These are phyloP conservation scores for Ephydatia muelleri DNA, from an alignment of 37 sponge, comb jelly and placozoan genomes.

Conservation along the genomic window DNA sequence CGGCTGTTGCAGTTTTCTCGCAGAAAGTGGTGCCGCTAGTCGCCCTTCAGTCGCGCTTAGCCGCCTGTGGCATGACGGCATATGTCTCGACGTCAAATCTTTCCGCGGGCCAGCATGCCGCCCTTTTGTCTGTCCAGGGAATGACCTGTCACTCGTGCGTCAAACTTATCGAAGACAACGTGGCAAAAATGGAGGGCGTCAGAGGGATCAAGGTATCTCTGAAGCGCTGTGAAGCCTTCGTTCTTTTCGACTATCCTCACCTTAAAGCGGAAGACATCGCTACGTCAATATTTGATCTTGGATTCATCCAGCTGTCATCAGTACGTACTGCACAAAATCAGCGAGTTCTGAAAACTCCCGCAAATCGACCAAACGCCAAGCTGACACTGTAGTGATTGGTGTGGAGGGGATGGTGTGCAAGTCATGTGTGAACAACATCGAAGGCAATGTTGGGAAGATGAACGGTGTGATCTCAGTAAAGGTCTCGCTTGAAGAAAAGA, in stretches of 20 bases:
- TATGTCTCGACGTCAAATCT: slow-evolving; percentile 8
- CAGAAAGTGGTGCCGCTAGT: neutral
- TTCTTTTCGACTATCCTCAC: slow-evolving; percentile 32
- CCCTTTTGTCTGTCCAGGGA: slow-evolving; percentile 72
- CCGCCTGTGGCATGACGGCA: neutral
- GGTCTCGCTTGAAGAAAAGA: slow-evolving; percentile 73
- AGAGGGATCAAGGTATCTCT: slow-evolving; percentile 59
- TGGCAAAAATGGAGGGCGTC: slow-evolving; percentile 27
- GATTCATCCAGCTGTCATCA: slow-evolving; percentile 52
- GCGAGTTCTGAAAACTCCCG: neutral
- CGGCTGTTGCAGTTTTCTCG: neutral
- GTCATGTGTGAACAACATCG: slow-evolving; percentile 89
- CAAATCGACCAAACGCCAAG: neutral
- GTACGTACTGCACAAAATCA: neutral
- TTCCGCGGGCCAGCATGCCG: neutral
- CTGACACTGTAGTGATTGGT: slow-evolving; percentile 12
- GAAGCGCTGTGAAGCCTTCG: slow-evolving; percentile 53
- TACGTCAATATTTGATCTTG: slow-evolving; percentile 68
- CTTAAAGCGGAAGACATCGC: slow-evolving; percentile 19
- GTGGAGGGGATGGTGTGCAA: slow-evolving; percentile 90
- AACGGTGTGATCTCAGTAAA: slow-evolving; percentile 46
- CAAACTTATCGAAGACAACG: slow-evolving; percentile 74
- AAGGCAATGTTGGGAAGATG: slow-evolving; percentile 60
- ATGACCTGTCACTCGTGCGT: slow-evolving; percentile 98
- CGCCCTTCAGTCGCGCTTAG: neutral